Evolutionary conservation across 1,140 invertebrate species (phyloP), one percentile per base, ranked within the genome.

Genomic region (Cephus cinctus): DNA sequence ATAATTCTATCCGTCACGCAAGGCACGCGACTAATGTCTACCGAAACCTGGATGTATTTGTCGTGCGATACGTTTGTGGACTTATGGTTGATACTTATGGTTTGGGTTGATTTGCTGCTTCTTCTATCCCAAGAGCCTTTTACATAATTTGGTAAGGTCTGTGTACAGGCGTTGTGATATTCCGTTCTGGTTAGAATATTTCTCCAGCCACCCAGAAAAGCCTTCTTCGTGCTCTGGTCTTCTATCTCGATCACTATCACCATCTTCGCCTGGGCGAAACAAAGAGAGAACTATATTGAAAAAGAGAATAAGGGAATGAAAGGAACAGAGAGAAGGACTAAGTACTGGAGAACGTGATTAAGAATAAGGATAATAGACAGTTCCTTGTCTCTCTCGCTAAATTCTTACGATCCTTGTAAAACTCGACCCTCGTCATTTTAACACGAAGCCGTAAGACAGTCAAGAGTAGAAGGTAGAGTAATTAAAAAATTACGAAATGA

Each of bases 121-220:
- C 78, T 79, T 38, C 63, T 68, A 50, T 78, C 75, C 0, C 74
- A 68, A 0, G 74, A 70, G 12, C 79, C 40, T 54, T 76, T 77
- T 38, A 76, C 65, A 32, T 45, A n/a, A n/a, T n/a, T n/a, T n/a
- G n/a, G n/a, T n/a, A 2, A 76, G 31, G 84, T 86, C 65, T 86
- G 85, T 2, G 80, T 79, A 56, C 73, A 81, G 4, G 81, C 80
- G 66, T 86, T 80, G 57, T 82, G 79, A 63, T 83, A 86, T 47
- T 81, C 72, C 9, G 69, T 20, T 58, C 78, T 78, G 18, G 78
- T 83, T 18, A 76, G 54, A 39, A 73, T 72, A 63, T 83, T 78
- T 52, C 69, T 77, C 67, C 83, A 85, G 34, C 83, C 83, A 18
- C 82, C 82, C 9, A 85, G 65, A 62, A 78, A 82, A 8, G 81